Evolutionary conservation across 2,113 vertebrate genomes (phyloP).

Genomic region (Coracopsis vasa): DNA sequence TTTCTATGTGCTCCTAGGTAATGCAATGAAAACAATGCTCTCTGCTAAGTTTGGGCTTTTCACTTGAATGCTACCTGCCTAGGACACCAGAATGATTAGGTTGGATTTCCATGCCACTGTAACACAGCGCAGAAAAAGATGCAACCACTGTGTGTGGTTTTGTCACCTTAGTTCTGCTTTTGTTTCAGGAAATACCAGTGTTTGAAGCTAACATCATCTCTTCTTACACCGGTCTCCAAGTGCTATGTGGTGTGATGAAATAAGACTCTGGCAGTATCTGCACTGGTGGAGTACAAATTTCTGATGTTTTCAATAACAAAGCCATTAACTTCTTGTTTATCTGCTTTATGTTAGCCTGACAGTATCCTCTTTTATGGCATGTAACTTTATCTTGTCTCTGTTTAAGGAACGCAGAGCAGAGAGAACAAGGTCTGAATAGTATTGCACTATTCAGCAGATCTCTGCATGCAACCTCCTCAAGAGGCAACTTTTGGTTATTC

Average conservation of each 20-base stretch:
- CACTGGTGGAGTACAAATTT: background rate
- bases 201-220: background rate
- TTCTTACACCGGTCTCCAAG: background rate
- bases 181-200: background rate
- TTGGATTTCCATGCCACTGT: background rate
- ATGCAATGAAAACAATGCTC: background rate
- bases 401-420: background rate
- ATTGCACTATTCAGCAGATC: background rate
- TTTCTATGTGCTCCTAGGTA: background rate
- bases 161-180: background rate
- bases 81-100: background rate
- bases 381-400: background rate
- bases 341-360: background rate
- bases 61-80: background rate
- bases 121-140: background rate
- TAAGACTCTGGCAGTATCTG: background rate
- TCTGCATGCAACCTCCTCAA: background rate
- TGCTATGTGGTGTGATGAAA: background rate
- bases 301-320: background rate
- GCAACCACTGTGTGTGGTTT: background rate
- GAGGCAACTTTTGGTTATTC: background rate
- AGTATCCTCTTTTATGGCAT: background rate
- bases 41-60: background rate
- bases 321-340: background rate
- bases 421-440: background rate